Evolutionary conservation across 2,888 invertebrate species (phyloP), one percentile per base, ranked within the genome.

Genomic region (Temnothorax unifasciatus): DNA sequence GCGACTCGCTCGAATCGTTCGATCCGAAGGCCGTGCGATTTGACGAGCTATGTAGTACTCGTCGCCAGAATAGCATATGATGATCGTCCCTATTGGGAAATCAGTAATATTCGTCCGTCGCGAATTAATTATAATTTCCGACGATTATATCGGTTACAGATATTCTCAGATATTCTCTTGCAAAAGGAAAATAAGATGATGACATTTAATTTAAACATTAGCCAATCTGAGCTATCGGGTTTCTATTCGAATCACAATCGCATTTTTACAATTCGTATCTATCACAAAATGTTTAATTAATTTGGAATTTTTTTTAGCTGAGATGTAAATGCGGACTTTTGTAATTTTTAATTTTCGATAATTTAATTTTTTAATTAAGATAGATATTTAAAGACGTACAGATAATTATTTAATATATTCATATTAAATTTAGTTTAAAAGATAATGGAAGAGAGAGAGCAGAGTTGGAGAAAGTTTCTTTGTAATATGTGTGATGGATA

Each of bases 1-100:
- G 41, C 77, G 29, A 54, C 29, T 76, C 75, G 73, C 63, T 69
- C 63, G 83, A 88, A 85, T 83, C 83, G 44, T 8, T 66, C 52
- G 77, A 64, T 57, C 15, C 82, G 66, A 84, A 77, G 81, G 76
- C 71, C 76, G 71, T 52, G 61, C 34, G 64, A 63, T 44, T 63
- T 34, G 34, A 44, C 44, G 44, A 50, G 34, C 47, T 63, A 13
- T 8, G 11, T 63, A 34, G 11, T 63, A 34, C 25, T 47, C 50
- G 11, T 59, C 21, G 11, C 18, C 25, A 13, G 18, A 9, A 11
- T 18, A 21, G 13, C 8, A 29, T 15, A n/a, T 29, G 29, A 59
- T 25, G 6, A 74, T 44, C 13, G 11, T 73, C 11, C n/a, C 6
- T 57, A 38, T 25, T 9, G 5, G 6, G 9, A 25, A 59, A 57